Evolutionary conservation across 2,888 invertebrate genomes (phyloP), one percentile per base, ranked within the genome.

Genomic region (Disparrhopalites patrizii): DNA sequence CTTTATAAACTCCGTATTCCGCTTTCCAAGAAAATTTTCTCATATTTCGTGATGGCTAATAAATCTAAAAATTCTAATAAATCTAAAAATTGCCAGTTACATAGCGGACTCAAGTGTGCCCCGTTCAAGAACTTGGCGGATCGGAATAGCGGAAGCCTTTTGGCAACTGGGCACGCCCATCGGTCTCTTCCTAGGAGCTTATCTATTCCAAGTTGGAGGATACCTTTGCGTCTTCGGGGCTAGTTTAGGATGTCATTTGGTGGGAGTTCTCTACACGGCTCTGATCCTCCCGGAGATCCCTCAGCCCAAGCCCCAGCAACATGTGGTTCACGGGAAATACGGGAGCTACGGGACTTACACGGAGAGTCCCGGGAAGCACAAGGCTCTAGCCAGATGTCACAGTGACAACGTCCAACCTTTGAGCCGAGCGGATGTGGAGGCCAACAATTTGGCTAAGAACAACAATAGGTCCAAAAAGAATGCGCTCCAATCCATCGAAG

Each of bases 31-130:
- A n/a, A n/a, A n/a, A n/a, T n/a, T n/a, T n/a, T n/a, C n/a, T n/a
- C n/a, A n/a, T n/a, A n/a, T n/a, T n/a, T n/a, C n/a, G n/a, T n/a
- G n/a, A n/a, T n/a, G n/a, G n/a, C n/a, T n/a, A n/a, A n/a, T n/a
- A n/a, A n/a, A n/a, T n/a, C n/a, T n/a, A n/a, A n/a, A n/a, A n/a
- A n/a, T n/a, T n/a, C n/a, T n/a, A n/a, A n/a, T n/a, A n/a, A n/a
- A 56, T 20, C 50, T 50, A 13, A 54, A 54, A 54, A 13, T 50
- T 13, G 50, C 8, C 13, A 75, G 75, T 31, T 75, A 75, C 60
- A 65, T 75, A 18, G 73, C 75, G 0, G 75, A 75, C 51, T 68
- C 75, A 0, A 74, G 73, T 38, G 73, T 72, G 3, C 73, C 75
- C n/a, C 58, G 73, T n/a, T 71, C 62, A 62, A 27, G 75, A 33